Evolutionary conservation across 1,140 invertebrate species (phyloP).

Genomic region (Octopus sinensis): DNA sequence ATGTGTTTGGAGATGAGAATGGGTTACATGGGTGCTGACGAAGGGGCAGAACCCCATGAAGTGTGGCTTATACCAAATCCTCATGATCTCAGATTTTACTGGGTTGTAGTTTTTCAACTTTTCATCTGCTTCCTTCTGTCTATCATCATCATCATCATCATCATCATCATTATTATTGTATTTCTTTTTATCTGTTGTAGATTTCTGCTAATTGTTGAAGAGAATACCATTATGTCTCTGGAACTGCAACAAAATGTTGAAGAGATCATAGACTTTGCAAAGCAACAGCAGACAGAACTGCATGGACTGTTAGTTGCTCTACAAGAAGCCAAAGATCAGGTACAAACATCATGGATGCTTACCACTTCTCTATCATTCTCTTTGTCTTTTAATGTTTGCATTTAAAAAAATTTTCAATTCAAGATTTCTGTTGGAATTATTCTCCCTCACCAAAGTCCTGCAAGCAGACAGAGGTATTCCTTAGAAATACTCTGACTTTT

Average conservation of each 20-base stretch:
- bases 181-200: background rate
- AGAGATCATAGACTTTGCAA: conserved; percentile 44
- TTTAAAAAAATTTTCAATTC: too few relatives aligned
- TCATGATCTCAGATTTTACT: too few relatives aligned
- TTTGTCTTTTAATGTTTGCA: too few relatives aligned
- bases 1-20: too few relatives aligned
- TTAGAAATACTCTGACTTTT: too few relatives aligned
- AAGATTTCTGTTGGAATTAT: too few relatives aligned
- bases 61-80: background rate
- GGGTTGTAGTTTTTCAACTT: background rate
- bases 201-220: background rate
- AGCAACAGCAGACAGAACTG: conserved; percentile 36
- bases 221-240: conserved; percentile 23
- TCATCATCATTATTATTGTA: background rate
- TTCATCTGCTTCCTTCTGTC: background rate
- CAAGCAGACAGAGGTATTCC: too few relatives aligned
- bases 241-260: conserved; percentile 39
- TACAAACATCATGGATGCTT: conserved; percentile 12
- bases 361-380: too few relatives aligned
- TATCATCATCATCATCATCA: background rate
- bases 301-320: conserved; percentile 36
- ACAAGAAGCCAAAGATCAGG: conserved; percentile 39
- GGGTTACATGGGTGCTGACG: too few relatives aligned
- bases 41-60: background rate
- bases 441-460: too few relatives aligned